Base-by-base conservation (phyloP, 2,113 vertebrate species). In the Callospermophilus lateralis region DNA sequence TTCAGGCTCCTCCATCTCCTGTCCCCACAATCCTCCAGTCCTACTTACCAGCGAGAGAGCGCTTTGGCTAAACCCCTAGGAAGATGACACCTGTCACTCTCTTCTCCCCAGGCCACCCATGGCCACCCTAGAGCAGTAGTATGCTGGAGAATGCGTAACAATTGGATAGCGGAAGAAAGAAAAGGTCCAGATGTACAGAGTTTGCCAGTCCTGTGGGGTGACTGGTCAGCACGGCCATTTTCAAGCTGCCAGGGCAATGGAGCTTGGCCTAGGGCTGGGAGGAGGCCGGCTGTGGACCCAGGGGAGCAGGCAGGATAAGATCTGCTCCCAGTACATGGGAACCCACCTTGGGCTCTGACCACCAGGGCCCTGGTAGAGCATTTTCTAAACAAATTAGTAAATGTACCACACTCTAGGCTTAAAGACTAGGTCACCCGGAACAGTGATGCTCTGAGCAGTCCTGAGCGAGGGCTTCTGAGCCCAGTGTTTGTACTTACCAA, bases 241-340 rank as follows among this genome's bases (percentile, higher is more conserved):
- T 76, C 53, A 88, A 1, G 26, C 70, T 42, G 4, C n/a, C 28
- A 17, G 17, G 20, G 19, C 20, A 32, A 65, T 26, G 30, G 34
- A 13, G 1, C 10, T 4, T n/a, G 34, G 3, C 81, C 15, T 6
- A 19, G 70, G 34, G 16, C 2, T 55, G 76, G 48, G 61, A 65
- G n/a, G 6, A 11, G 34, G 63, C 1, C 12, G 0, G 26, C 11
- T 1, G 0, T 39, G 3, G 17, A 42, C 24, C 9, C 39, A 3
- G 24, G 37, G 17, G 93, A 42, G 42, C 8, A 4, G 34, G 48
- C 1, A 4, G 8, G 83, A 11, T 22, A 24, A 61, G 4, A 13
- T 15, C 77, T 28, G 61, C 84, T 78, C 15, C 45, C 39, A 73
- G 61, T 17, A 48, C 7, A 20, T 20, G 1, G 42, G 65, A 65